Conservation (phyloP, 1,140 invertebrate genomes). For the Leptoteleia sp. region DNA sequence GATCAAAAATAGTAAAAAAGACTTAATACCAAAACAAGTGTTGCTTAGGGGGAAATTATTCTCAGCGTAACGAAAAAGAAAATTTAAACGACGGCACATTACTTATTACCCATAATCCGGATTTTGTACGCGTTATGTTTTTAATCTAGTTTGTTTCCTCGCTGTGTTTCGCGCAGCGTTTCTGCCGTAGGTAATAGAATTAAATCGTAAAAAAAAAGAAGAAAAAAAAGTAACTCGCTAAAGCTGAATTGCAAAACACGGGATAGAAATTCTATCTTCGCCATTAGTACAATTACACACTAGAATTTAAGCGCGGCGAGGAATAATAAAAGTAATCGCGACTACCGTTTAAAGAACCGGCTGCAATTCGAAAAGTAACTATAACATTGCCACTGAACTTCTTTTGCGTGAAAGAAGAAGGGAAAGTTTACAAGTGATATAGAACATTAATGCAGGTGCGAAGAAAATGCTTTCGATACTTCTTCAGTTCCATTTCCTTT, state of each 20-base stretch:
- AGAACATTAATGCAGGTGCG: constrained; percentile 12
- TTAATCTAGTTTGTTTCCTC: constrained; percentile 28
- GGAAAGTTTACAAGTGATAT: constrained; percentile 31
- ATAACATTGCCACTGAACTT: constrained; percentile 20
- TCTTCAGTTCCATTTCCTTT: constrained; percentile 12
- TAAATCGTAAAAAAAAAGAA: constrained; percentile 4
- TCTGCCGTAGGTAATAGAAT: constrained; percentile 26
- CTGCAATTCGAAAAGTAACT: constrained; percentile 43
- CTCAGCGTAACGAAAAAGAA: too few species aligned
- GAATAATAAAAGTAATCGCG: constrained; percentile 46
- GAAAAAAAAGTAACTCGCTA: constrained; percentile 28
- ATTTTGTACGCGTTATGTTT: constrained; percentile 22
- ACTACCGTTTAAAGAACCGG: constrained; percentile 41
- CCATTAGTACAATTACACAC: constrained; percentile 46
- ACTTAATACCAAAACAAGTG: too few species aligned
- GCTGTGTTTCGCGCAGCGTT: constrained; percentile 4
- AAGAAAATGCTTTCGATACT: constrained; percentile 11
- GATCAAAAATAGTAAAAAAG: too few species aligned
- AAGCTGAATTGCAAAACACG: constrained; percentile 23
- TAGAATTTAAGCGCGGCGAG: constrained; percentile 36
- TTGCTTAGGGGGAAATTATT: too few species aligned
- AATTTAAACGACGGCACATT: not conserved
- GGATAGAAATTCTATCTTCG: constrained; percentile 42
- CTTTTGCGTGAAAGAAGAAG: constrained; percentile 6
- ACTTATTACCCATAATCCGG: constrained; percentile 21